Percentiles rank a stretch among this genome's conserved stretches.
Evolutionary conservation across 2,113 vertebrate genomes (phyloP).

Genomic region (Cranoglanis bouderius): DNA sequence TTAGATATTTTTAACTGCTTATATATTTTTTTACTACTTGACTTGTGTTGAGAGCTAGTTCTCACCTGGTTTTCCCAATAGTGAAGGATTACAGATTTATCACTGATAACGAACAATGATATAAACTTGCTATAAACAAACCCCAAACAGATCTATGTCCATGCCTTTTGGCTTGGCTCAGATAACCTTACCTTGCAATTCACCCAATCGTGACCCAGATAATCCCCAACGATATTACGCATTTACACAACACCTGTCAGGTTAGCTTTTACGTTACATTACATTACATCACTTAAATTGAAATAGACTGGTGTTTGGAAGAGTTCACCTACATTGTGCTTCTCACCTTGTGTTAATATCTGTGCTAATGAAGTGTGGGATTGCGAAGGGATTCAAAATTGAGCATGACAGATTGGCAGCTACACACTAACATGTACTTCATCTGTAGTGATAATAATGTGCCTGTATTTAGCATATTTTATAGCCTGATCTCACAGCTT

Average conservation of each 20-base stretch:
- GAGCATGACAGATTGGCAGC: background rate
- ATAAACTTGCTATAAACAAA: background rate
- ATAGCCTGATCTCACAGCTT: background rate
- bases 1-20: background rate
- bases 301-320: background rate
- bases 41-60: background rate
- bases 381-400: constrained; percentile 7
- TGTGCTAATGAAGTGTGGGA: constrained; percentile 7
- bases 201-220: background rate
- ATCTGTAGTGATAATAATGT: background rate
- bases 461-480: background rate
- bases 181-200: background rate
- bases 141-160: background rate
- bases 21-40: background rate
- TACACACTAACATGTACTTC: background rate
- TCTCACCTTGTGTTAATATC: background rate
- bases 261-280: background rate
- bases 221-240: background rate
- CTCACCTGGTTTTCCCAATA: background rate
- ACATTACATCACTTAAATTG: background rate
- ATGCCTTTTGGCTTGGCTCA: background rate
- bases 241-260: background rate
- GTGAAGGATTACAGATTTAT: background rate
- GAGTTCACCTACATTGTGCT: background rate
- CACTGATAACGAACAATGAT: background rate